These are phyloP conservation scores for Cerceris rybyensis DNA, from an alignment of 2,888 invertebrate species.

Conservation along the genomic window DNA sequence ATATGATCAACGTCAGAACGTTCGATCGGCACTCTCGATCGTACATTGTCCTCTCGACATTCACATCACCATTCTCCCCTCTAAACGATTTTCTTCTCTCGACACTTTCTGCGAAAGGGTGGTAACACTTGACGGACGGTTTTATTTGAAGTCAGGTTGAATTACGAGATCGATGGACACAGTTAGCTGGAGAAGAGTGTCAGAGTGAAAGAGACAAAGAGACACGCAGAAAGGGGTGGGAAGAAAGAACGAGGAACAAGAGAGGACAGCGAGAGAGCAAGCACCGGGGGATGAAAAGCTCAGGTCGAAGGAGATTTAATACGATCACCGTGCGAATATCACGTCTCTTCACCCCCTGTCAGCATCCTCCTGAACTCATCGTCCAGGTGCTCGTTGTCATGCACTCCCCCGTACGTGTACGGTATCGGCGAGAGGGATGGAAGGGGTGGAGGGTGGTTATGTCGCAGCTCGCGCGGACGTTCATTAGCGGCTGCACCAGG, in stretches of 20 bases:
- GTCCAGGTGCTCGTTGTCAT: slow-evolving; percentile 73
- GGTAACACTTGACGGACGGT: slow-evolving; percentile 62
- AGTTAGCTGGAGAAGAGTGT: slow-evolving; percentile 29
- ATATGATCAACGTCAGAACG: background rate
- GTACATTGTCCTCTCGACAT: background rate
- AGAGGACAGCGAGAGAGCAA: background rate
- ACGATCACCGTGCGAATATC: slow-evolving; percentile 73
- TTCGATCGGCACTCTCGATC: background rate
- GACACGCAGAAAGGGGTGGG: background rate
- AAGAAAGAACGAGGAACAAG: background rate
- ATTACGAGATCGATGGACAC: slow-evolving; percentile 69
- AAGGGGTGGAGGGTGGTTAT: slow-evolving; percentile 42
- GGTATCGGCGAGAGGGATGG: slow-evolving; percentile 19
- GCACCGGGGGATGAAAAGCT: slow-evolving; percentile 52
- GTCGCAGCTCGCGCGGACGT: slow-evolving; percentile 72
- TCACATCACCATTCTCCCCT: background rate
- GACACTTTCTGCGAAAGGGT: background rate
- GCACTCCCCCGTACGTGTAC: slow-evolving; percentile 63
- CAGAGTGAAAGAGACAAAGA: background rate
- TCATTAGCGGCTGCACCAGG: slow-evolving; percentile 75
- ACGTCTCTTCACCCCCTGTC: slow-evolving; percentile 39
- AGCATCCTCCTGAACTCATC: slow-evolving; percentile 56
- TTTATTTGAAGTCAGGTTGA: slow-evolving; percentile 69
- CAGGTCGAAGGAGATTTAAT: slow-evolving; percentile 74
- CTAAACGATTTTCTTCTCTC: slow-evolving; percentile 31